Percentiles rank a stretch among this genome's conserved stretches.
Conservation (phyloP, 2,797 vertebrate species). For the Labroides dimidiatus region DNA sequence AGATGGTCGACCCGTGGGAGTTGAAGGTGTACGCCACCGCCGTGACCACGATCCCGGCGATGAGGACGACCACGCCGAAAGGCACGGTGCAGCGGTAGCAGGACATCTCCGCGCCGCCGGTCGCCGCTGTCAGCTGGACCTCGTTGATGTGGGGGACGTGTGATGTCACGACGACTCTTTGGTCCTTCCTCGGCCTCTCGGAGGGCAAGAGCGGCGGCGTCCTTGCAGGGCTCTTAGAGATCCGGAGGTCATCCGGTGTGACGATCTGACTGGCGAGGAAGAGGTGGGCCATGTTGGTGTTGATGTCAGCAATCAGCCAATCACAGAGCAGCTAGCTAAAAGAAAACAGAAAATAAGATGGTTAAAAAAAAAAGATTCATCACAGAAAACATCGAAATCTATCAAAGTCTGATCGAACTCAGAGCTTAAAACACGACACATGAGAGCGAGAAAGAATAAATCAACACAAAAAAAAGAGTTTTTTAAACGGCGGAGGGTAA, state of each 20-base stretch:
- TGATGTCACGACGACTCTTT: slow-evolving; percentile 50
- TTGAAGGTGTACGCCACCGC: slow-evolving; percentile 92
- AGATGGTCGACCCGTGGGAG: slow-evolving; percentile 92
- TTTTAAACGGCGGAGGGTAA: too few species aligned
- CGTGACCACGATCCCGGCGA: slow-evolving; percentile 89
- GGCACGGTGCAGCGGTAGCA: slow-evolving; percentile 92
- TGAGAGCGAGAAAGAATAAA: too few species aligned
- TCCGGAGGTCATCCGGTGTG: slow-evolving; percentile 85
- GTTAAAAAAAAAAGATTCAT: too few species aligned
- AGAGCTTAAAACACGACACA: too few species aligned
- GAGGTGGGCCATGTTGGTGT: slow-evolving; percentile 58
- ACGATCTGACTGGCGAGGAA: slow-evolving; percentile 70
- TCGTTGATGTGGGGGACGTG: slow-evolving; percentile 84
- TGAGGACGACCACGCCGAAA: slow-evolving; percentile 90
- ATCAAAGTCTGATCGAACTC: too few species aligned
- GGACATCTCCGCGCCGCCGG: slow-evolving; percentile 90
- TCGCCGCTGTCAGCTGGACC: slow-evolving; percentile 89
- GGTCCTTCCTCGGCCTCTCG: slow-evolving; percentile 78
- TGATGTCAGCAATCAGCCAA: slow-evolving; percentile 43
- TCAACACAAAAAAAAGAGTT: too few species aligned
- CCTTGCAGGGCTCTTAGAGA: slow-evolving; percentile 60
- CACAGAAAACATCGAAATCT: too few species aligned
- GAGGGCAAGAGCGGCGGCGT: slow-evolving; percentile 15
- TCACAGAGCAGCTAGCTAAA: slow-evolving; percentile 52
- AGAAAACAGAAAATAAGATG: background rate